Evolutionary conservation across 2,888 invertebrate genomes (phyloP).

Genomic region (Himalopsyche japonica): DNA sequence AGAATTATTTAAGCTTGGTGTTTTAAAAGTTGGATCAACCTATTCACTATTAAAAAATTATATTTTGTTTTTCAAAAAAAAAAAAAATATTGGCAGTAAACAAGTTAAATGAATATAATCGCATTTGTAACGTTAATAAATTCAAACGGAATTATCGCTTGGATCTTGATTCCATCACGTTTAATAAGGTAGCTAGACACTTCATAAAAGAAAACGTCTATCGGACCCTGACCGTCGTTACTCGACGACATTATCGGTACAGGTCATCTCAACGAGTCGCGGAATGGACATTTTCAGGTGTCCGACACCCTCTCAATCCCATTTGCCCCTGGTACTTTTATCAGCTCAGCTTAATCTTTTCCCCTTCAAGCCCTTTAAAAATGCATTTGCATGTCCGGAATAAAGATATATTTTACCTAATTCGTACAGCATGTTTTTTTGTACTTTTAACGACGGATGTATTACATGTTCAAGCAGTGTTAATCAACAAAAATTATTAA

Average conservation of each 20-base stretch:
- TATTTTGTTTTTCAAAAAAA: too few relatives aligned
- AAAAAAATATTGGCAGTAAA: too few relatives aligned
- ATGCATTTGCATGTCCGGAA: neutral
- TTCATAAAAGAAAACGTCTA: slow-evolving; percentile 12
- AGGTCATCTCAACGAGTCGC: slow-evolving; percentile 9
- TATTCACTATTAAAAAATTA: too few relatives aligned
- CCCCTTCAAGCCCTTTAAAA: neutral
- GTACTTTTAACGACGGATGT: too few relatives aligned
- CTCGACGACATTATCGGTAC: slow-evolving; percentile 20
- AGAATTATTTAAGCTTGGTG: too few relatives aligned
- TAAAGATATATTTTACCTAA: neutral
- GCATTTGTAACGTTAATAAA: neutral
- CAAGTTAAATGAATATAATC: neutral
- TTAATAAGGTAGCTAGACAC: slow-evolving; percentile 1
- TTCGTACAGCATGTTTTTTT: neutral
- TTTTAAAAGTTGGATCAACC: too few relatives aligned
- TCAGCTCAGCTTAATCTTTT: neutral
- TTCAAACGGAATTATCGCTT: neutral
- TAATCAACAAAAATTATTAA: too few relatives aligned
- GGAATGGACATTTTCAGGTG: neutral
- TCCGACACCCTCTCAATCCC: neutral
- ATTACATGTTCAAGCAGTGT: too few relatives aligned
- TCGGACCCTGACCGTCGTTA: slow-evolving; percentile 8
- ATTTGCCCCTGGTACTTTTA: neutral
- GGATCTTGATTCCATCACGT: neutral